A percentile compares a stretch with the other conserved stretches of the same genome.
Evolutionary conservation across 1,140 invertebrate species (phyloP).

Genomic region (Drosophila aff.): DNA sequence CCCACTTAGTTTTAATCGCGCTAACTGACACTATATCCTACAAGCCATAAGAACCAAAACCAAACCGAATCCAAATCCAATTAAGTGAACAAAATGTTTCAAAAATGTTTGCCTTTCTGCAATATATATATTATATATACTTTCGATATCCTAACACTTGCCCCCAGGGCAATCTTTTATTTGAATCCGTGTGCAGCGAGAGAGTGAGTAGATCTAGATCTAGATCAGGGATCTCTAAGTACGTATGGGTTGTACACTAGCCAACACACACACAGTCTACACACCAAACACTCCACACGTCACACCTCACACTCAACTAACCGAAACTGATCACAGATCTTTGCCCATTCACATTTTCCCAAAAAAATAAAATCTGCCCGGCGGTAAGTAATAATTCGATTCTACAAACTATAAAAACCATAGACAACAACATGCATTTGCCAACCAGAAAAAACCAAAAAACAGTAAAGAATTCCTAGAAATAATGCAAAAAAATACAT

Average conservation of each 20-base stretch:
- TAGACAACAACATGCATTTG: slow-evolving; percentile 22
- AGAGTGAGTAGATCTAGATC: slow-evolving; percentile 48
- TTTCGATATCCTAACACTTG: slow-evolving; percentile 53
- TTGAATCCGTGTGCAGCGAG: slow-evolving; percentile 54
- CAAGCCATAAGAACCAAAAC: slow-evolving; percentile 33
- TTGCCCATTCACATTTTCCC: slow-evolving; percentile 32
- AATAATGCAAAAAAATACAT: slow-evolving; percentile 20
- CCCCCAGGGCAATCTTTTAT: slow-evolving; percentile 51
- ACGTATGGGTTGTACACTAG: slow-evolving; percentile 47
- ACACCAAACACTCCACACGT: not conserved
- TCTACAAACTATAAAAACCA: slow-evolving; percentile 50
- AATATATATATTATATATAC: slow-evolving; percentile 52
- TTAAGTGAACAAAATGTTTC: slow-evolving; percentile 45
- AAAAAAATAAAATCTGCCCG: slow-evolving; percentile 19
- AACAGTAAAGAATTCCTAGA: slow-evolving; percentile 25
- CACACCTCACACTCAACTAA: slow-evolving; percentile 24
- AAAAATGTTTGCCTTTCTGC: slow-evolving; percentile 46
- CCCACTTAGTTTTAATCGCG: slow-evolving; percentile 67
- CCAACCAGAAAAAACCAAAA: slow-evolving; percentile 23
- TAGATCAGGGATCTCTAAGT: slow-evolving; percentile 47
- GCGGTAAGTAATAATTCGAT: slow-evolving; percentile 75
- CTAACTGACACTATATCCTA: slow-evolving; percentile 35
- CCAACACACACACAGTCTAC: slow-evolving; percentile 11
- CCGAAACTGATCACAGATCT: slow-evolving; percentile 17
- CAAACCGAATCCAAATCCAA: slow-evolving; percentile 23